A percentile compares a stretch with the other conserved stretches of the same genome.
Conservation (phyloP, 2,888 invertebrate genomes). For the Aphidoletes aphidimyza region DNA sequence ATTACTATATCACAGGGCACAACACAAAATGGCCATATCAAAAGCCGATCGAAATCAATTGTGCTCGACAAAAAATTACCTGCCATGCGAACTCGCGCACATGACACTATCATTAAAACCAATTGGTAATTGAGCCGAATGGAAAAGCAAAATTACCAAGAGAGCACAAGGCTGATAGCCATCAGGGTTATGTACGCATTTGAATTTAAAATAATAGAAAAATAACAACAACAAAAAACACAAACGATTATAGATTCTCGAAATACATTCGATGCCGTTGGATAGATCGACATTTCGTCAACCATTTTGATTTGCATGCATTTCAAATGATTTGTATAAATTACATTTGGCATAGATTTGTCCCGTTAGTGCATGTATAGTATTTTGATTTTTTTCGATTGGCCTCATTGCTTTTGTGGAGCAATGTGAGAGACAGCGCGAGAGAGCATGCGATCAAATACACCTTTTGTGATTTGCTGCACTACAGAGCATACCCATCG, state of each 20-base stretch:
- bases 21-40: not conserved
- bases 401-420: not conserved
- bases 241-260: constrained; percentile 39
- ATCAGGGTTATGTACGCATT: constrained; percentile 45
- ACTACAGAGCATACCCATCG: not conserved
- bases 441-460: no score
- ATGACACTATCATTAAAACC: constrained; percentile 34
- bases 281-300: not conserved
- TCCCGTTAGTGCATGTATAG: constrained; percentile 5
- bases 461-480: no score
- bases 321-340: not conserved
- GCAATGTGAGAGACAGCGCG: no score
- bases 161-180: not conserved
- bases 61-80: not conserved
- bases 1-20: not conserved
- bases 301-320: not conserved
- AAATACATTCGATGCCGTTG: not conserved
- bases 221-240: no score
- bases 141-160: not conserved
- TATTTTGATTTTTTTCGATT: no score
- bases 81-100: constrained; percentile 30
- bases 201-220: no score
- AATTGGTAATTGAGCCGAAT: not conserved
- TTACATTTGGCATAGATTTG: constrained; percentile 30
- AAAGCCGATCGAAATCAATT: not conserved